These are phyloP conservation scores for Grus americana DNA, from an alignment of 2,113 vertebrate species.

Conservation along the genomic window DNA sequence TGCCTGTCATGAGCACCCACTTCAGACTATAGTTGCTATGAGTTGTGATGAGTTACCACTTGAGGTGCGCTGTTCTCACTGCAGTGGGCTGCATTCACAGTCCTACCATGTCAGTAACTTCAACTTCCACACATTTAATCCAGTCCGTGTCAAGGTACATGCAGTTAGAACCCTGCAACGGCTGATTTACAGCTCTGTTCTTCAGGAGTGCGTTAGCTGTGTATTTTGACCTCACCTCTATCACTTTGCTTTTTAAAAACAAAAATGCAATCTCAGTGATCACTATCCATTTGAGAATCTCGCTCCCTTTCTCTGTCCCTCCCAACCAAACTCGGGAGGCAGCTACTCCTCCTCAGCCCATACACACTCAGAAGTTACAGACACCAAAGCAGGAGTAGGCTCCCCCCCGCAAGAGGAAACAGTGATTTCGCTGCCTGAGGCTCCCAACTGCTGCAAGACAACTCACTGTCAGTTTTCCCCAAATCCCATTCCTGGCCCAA, in stretches of 20 bases:
- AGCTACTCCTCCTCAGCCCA: not conserved
- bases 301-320: not conserved
- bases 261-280: not conserved
- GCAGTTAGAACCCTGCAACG: not conserved
- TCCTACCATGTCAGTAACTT: not conserved
- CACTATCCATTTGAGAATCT: fast-evolving
- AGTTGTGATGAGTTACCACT: not conserved
- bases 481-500: not conserved
- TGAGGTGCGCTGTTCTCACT: no score
- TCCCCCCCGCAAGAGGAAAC: not conserved
- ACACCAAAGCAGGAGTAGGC: not conserved
- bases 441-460: not conserved
- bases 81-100: not conserved
- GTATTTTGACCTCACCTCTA: not conserved
- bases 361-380: not conserved
- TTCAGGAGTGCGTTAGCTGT: not conserved
- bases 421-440: not conserved
- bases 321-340: not conserved
- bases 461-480: not conserved
- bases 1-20: fast-evolving
- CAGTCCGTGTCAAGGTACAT: fast-evolving
- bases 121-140: not conserved
- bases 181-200: not conserved
- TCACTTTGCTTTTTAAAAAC: not conserved
- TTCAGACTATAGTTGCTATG: not conserved